A percentile compares a stretch with the other conserved stretches of the same genome.
Evolutionary conservation across 1,140 invertebrate species (phyloP).

Genomic region (Leptinotarsa undecemlineata): DNA sequence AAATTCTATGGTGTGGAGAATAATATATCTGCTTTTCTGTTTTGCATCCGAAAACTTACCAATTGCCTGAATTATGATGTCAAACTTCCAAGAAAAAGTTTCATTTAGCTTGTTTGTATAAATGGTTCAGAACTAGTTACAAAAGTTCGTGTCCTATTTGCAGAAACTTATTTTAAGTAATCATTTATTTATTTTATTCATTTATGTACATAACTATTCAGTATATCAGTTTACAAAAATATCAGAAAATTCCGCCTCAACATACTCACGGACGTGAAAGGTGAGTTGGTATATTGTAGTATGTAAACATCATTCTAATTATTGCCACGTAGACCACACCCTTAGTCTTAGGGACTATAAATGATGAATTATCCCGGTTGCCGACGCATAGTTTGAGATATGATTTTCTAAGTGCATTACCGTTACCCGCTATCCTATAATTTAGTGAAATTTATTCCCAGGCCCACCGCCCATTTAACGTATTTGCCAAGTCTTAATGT

Average conservation of each 20-base stretch:
- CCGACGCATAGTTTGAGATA: slow-evolving; percentile 7
- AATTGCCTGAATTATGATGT: slow-evolving; percentile 83
- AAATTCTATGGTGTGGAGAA: slow-evolving; percentile 90
- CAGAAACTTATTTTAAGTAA: slow-evolving; percentile 71
- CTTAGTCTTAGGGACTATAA: background rate
- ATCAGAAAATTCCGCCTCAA: no score
- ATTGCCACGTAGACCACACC: background rate
- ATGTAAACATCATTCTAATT: background rate
- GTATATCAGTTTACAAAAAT: background rate
- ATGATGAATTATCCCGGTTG: slow-evolving; percentile 7
- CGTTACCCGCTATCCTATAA: slow-evolving; percentile 5
- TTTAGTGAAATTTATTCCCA: slow-evolving; percentile 14
- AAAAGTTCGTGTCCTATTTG: slow-evolving; percentile 91
- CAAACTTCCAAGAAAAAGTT: slow-evolving; percentile 91
- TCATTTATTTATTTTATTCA: background rate
- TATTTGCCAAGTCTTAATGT: slow-evolving; percentile 3
- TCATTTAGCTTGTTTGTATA: slow-evolving; percentile 86
- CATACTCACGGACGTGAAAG: no score
- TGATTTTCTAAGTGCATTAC: slow-evolving; percentile 4
- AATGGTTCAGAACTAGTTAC: slow-evolving; percentile 91
- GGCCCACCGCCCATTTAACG: background rate
- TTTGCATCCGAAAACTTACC: slow-evolving; percentile 81
- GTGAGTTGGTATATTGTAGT: background rate
- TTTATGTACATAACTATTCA: background rate
- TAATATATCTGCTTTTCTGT: slow-evolving; percentile 94